Evolutionary conservation across 2,113 vertebrate species (phyloP), one percentile per base, ranked within the genome.

Genomic region (Sula dactylatra): DNA sequence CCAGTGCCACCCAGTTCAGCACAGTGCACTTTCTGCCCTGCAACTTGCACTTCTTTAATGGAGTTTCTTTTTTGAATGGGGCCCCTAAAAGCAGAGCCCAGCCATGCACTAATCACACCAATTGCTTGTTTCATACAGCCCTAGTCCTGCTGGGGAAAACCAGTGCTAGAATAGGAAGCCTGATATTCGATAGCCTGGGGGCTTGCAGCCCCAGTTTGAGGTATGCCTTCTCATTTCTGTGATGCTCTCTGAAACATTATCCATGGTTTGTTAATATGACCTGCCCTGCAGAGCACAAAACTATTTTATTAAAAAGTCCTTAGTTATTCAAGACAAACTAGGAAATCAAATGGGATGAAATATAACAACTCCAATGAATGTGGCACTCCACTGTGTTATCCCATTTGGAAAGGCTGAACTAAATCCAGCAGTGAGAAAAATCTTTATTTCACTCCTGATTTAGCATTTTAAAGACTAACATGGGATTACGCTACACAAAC

Each of bases 371-470:
- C 32, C 4, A 54, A n/a, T n/a, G 32, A 58, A 58, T 11, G 25
- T 40, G 32, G n/a, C 36, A 15, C 65, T 92, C 62, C 1, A 1
- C 50, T 50, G 16, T 26, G 19, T 67, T 72, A 82, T 70, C 40
- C 31, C 17, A 11, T 78, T 86, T 93, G 90, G 47, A 93, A 88
- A 92, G 56, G 29, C 42, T 59, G 58, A 90, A 77, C 59, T 70
- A 94, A 92, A 92, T 66, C 64, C 62, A 70, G 40, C 4, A 2
- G 24, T 66, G 67, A 95, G 73, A 83, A 94, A 88, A 91, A 94
- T 70, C 38, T 88, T 74, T n/a, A 55, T 94, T 96, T 95, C 77
- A 67, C 80, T 96, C 76, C 56, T 22, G 52, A 92, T 90, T 90
- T 90, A 92, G 64, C 69, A 82, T 80, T 81, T 71, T 64, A 52